A percentile compares a stretch with the other conserved stretches of the same genome.
Evolutionary conservation across 2,113 vertebrate genomes (phyloP).

Genomic region (Chloropsis cyanopogon): DNA sequence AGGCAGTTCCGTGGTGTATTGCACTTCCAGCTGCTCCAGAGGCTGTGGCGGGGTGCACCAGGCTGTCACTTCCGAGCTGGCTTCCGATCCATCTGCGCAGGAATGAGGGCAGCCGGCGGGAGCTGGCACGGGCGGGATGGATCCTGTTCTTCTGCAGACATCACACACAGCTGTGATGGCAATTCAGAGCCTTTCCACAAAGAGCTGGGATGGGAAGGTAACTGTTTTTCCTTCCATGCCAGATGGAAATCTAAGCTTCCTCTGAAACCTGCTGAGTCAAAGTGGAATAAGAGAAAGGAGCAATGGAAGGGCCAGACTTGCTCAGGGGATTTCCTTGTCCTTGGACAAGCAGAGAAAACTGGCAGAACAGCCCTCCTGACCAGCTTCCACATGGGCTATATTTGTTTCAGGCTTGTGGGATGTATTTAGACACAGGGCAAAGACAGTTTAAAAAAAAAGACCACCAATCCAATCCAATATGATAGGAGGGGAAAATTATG

Average conservation of each 20-base stretch:
- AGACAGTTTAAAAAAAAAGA: not conserved
- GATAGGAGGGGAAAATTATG: not conserved
- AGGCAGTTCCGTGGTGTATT: not conserved
- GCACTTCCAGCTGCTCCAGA: not conserved
- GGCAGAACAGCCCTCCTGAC: not conserved
- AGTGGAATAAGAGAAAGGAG: not conserved
- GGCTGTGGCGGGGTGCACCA: not conserved
- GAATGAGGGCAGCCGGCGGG: not conserved
- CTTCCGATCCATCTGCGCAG: not conserved
- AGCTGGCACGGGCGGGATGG: not conserved
- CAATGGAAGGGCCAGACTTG: not conserved
- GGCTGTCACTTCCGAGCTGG: not conserved
- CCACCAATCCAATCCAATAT: not conserved
- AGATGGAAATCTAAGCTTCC: constrained; percentile 31
- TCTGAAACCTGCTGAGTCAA: constrained; percentile 54
- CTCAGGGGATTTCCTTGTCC: constrained; percentile 31
- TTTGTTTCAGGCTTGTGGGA: not conserved
- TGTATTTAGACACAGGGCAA: not conserved
- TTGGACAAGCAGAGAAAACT: not conserved
- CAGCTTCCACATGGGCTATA: not conserved
- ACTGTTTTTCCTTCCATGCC: not conserved
- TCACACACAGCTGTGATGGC: not conserved
- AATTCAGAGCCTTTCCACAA: not conserved
- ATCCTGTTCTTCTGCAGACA: not conserved
- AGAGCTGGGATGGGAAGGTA: not conserved